Evolutionary conservation across 1,140 invertebrate species (phyloP), one percentile per base, ranked within the genome.

Genomic region (Micrasema longulum): DNA sequence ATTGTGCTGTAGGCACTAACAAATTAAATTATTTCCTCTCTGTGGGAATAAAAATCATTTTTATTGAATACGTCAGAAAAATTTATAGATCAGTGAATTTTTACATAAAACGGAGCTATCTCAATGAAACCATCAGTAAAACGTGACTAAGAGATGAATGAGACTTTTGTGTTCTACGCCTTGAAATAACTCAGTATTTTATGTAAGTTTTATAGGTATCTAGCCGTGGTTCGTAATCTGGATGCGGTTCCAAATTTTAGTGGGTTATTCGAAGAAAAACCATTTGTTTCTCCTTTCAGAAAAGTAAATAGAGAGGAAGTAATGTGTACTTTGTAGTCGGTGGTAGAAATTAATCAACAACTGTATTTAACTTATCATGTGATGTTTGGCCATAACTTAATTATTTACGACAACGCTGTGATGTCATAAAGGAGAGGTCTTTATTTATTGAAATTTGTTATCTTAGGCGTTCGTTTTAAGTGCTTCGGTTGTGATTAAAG

Each of bases 281-380:
- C 41, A 16, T 45, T 45, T 45, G 41, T 45, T 16, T 45, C 14
- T 3, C 41, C 14, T 2, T 45, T 45, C 50, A 35, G 23, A 23
- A 26, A 31, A 26, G 50, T 53, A 53, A 53, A 53, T 53, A 53
- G 23, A 31, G 0, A 7, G 23, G 50, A 23, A 26, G 23, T 53
- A 53, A 53, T 60, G 16, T 38, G 16, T 12, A 38, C 35, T 60
- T 60, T 38, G 55, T 60, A 38, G 35, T 41, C 36, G 36, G 55
- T 60, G 55, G 55, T 60, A 38, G 14, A 11, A 60, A 60, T 60
- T 18, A 60, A 60, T 60, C 55, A 41, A 41, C 55, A 41, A 60
- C 20, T 60, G 36, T 60, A 22, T 20, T 22, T 60, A 41, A 41
- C 55, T 60, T 60, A 16, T 60, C 55, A 38, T 35, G 36, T 38